Evolutionary conservation across 2,113 vertebrate species (phyloP).

Genomic region (Clarias magur): DNA sequence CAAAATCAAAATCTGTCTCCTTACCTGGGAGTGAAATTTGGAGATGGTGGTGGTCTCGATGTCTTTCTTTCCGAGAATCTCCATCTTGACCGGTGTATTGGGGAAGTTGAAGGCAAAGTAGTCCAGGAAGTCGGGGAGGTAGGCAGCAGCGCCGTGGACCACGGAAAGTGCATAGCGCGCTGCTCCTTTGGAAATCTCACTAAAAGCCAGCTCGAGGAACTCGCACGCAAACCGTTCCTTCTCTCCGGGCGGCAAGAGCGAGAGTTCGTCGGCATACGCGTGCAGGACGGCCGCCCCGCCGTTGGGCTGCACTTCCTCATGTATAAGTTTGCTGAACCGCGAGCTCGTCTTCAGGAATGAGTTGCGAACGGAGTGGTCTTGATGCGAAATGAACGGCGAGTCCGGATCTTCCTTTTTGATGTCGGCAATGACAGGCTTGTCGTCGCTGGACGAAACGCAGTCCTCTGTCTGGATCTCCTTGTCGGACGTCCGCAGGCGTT

Average conservation of each 20-base stretch:
- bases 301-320: slow-evolving; percentile 93
- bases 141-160: slow-evolving; percentile 91
- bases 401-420: slow-evolving; percentile 79
- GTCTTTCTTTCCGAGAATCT: slow-evolving; percentile 98
- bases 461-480: slow-evolving; percentile 89
- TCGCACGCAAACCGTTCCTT: slow-evolving; percentile 91
- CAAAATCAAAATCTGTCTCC: slow-evolving; percentile 3
- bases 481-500: slow-evolving; percentile 84
- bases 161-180: slow-evolving; percentile 90
- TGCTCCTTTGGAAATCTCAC: slow-evolving; percentile 86
- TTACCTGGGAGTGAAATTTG: slow-evolving; percentile 97
- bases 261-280: slow-evolving; percentile 94
- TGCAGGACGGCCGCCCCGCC: slow-evolving; percentile 92
- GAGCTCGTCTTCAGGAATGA: slow-evolving; percentile 86
- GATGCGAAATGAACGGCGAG: slow-evolving; percentile 86
- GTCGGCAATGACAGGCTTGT: slow-evolving; percentile 66
- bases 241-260: slow-evolving; percentile 86
- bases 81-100: slow-evolving; percentile 97
- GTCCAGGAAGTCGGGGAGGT: slow-evolving; percentile 96
- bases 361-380: slow-evolving; percentile 92
- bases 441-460: slow-evolving; percentile 63
- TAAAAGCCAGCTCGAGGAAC: slow-evolving; percentile 90
- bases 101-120: slow-evolving; percentile 99
- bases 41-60: slow-evolving; percentile 98
- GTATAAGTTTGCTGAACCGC: slow-evolving; percentile 86